Evolutionary conservation across 2,113 vertebrate genomes (phyloP).

Genomic region (Alosa alosa): DNA sequence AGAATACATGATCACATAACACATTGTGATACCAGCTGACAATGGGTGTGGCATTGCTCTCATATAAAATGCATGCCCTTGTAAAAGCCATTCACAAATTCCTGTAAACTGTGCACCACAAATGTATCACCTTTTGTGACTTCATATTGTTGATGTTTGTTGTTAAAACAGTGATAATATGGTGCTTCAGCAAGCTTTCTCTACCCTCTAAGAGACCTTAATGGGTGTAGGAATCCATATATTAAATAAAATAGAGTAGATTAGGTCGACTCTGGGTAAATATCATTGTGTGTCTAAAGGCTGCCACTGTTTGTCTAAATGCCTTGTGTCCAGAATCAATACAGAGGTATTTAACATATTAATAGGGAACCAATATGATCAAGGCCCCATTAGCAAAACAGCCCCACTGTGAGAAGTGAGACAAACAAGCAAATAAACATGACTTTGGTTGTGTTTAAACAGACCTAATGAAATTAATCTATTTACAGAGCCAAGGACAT

Average conservation of each 20-base stretch:
- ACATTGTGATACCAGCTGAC: neutral
- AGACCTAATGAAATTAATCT: constrained; percentile 28
- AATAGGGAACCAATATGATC: constrained; percentile 53
- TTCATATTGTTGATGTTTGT: neutral
- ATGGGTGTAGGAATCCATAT: neutral
- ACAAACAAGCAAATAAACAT: constrained; percentile 44
- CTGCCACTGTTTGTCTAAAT: constrained; percentile 42
- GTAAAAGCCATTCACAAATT: neutral
- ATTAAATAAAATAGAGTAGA: constrained; percentile 28
- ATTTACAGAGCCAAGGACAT: constrained; percentile 30
- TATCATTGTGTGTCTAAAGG: constrained; percentile 35
- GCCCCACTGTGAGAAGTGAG: constrained; percentile 24
- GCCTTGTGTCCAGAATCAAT: constrained; percentile 43
- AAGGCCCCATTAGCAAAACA: constrained; percentile 31
- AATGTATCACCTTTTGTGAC: neutral
- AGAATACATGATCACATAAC: neutral
- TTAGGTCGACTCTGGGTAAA: constrained; percentile 39
- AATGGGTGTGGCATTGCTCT: neutral
- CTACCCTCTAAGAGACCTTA: neutral
- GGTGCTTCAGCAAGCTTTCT: neutral
- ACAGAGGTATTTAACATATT: constrained; percentile 52
- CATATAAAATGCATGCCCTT: neutral
- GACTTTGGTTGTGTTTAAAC: constrained; percentile 23
- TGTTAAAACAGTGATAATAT: neutral
- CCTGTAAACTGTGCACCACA: neutral